Evolutionary conservation across 1,140 invertebrate genomes (phyloP), one percentile per base, ranked within the genome.

Genomic region (Psilanteris sp.): DNA sequence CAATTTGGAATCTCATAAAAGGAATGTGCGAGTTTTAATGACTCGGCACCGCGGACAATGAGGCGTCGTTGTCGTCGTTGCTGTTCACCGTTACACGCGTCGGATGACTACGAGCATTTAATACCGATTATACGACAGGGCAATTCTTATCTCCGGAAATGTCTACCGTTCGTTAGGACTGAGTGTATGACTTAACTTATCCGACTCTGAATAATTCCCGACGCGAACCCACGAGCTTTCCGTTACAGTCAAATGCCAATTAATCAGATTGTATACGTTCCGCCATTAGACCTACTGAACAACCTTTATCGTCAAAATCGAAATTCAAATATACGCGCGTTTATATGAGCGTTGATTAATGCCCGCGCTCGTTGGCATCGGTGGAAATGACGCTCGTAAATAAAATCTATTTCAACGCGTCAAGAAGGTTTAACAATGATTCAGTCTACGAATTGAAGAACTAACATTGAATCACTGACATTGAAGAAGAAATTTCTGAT

Each of bases 21-120:
- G 70, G 70, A 73, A 73, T 72, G 68, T 64, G 68, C 68, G 48
- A 48, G 50, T 57, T 66, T 59, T 64, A 62, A 64, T 70, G 73
- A 76, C 64, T 76, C 48, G 57, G 59, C 57, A 52, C 32, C 43
- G 15, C 26, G 29, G 41, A 76, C 59, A 76, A 70, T 76, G 52
- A 55, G 36, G 9, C 22, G 57, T 62, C 29, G 44, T 50, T 43
- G 70, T 64, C 32, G 39, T 39, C 44, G 36, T 66, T 44, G 24
- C 34, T 26, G 29, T 66, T 70, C 36, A 76, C 73, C 73, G 73
- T 70, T 76, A 76, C 10, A 13, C 37, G 32, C 43, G 22, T 48
- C 37, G 61, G 16, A 64, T 70, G 59, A 70, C 57, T 59, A 50
- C 34, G 34, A 26, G 16, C 48, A 32, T 48, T 62, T 39, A 29